Percentiles rank a stretch among this genome's conserved stretches.
These are phyloP conservation scores for Littorina saxatilis DNA, from an alignment of 1,140 invertebrate genomes.

Conservation along the genomic window DNA sequence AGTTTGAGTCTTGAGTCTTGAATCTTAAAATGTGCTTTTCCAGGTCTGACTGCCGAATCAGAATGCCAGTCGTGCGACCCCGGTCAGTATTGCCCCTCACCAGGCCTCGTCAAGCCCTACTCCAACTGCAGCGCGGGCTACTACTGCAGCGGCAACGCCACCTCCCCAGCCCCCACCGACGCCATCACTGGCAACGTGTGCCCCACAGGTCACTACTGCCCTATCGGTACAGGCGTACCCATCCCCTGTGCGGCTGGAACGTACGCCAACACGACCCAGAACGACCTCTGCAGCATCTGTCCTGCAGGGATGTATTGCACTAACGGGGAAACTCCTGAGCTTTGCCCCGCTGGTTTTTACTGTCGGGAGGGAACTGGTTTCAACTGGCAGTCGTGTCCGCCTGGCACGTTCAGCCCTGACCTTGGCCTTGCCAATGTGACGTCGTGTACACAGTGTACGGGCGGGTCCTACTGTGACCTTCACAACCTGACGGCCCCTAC, in stretches of 20 bases:
- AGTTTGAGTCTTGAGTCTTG: no score
- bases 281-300: constrained; percentile 58
- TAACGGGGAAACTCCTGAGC: constrained; percentile 57
- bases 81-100: constrained; percentile 63
- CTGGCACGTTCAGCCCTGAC: constrained; percentile 65
- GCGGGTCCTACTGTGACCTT: constrained; percentile 67
- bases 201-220: constrained; percentile 65
- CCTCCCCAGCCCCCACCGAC: constrained; percentile 61
- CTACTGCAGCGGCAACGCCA: constrained; percentile 64
- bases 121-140: constrained; percentile 70
- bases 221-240: constrained; percentile 56
- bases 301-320: constrained; percentile 67
- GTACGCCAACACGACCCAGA: constrained; percentile 57
- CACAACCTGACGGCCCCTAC: constrained; percentile 58
- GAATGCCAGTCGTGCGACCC: constrained; percentile 63
- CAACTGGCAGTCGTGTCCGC: constrained; percentile 67
- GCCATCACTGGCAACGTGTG: constrained; percentile 64
- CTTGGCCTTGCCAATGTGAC: constrained; percentile 64
- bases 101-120: constrained; percentile 57
- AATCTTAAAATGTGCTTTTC: no score
- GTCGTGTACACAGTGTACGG: constrained; percentile 68
- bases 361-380: constrained; percentile 67
- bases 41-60: constrained; percentile 53
- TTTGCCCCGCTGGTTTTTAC: constrained; percentile 69
- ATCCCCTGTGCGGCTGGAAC: constrained; percentile 66